Conservation (phyloP, 2,888 invertebrate genomes). For the Hetaerina titia region DNA sequence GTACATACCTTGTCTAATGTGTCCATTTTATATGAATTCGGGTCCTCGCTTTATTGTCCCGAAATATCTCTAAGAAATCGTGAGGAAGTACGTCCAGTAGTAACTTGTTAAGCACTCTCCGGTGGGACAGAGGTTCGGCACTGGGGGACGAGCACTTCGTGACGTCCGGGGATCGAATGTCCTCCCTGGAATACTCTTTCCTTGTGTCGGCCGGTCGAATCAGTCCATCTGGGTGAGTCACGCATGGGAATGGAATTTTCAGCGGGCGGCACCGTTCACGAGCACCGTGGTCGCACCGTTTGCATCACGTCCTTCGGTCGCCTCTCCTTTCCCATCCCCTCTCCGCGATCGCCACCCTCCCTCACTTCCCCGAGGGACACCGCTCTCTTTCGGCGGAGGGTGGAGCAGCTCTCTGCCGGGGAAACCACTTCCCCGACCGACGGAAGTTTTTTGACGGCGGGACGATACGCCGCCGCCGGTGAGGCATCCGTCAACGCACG, state of each 20-base stretch:
- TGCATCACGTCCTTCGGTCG: too few species aligned
- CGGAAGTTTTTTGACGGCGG: not conserved
- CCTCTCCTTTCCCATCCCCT: not conserved
- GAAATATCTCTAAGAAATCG: not conserved
- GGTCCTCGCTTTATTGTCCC: not conserved
- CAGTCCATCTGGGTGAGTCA: not conserved
- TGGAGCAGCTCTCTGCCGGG: constrained; percentile 44
- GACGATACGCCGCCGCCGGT: not conserved
- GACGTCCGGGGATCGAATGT: not conserved
- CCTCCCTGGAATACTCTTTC: not conserved
- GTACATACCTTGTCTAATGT: not conserved
- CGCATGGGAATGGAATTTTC: not conserved
- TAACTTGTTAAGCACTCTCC: not conserved
- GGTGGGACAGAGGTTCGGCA: not conserved
- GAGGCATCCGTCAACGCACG: not conserved
- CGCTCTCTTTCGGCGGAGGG: constrained; percentile 50
- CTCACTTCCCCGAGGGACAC: not conserved
- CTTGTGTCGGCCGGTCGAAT: not conserved
- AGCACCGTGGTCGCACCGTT: not conserved
- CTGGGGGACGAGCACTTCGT: not conserved
- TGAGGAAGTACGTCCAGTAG: not conserved
- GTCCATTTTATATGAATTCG: not conserved
- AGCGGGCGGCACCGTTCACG: not conserved
- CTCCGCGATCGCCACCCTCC: not conserved
- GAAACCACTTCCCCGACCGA: constrained; percentile 17